phyloP scores from a whole-genome alignment of 2,797 vertebrate species.

The Chanos chanos region DNA sequence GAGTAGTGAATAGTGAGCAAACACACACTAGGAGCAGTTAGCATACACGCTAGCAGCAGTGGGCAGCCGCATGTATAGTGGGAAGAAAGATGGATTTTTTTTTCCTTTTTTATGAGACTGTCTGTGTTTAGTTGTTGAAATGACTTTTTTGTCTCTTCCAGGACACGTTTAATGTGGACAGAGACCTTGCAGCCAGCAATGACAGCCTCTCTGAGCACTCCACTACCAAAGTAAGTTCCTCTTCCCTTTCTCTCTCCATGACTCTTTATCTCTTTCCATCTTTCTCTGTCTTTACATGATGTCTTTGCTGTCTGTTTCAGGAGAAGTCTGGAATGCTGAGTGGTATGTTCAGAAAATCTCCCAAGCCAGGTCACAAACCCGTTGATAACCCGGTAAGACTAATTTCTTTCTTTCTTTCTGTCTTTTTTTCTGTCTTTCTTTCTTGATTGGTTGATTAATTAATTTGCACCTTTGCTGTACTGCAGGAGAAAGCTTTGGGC shows the following conservation, averaged over 20 bases:
- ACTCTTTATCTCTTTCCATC: background rate
- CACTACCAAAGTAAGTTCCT: slow-evolving; percentile 44
- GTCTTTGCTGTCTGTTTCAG: slow-evolving; percentile 21
- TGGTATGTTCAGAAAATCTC: slow-evolving; percentile 51
- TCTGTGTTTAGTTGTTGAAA: background rate
- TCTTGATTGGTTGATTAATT: background rate
- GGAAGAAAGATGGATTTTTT: no score
- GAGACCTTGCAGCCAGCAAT: slow-evolving; percentile 1
- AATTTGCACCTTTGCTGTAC: background rate
- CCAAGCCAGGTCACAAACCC: background rate
- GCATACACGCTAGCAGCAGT: no score
- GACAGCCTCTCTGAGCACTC: slow-evolving; percentile 18
- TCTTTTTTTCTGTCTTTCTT: background rate
- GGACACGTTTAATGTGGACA: slow-evolving; percentile 6
- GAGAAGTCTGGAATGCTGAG: slow-evolving; percentile 56
- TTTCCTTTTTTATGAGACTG: background rate
- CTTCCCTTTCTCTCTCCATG: background rate
- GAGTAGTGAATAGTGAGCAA: no score
- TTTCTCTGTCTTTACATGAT: background rate
- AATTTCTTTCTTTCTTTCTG: background rate
- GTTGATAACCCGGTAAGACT: background rate
- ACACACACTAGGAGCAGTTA: no score
- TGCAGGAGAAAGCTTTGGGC: slow-evolving; percentile 47
- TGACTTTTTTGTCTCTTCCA: background rate
- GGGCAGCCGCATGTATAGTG: no score